Evolutionary conservation across 1,140 invertebrate genomes (phyloP), one percentile per base, ranked within the genome.

Genomic region (Pentalonia nigronervosa): DNA sequence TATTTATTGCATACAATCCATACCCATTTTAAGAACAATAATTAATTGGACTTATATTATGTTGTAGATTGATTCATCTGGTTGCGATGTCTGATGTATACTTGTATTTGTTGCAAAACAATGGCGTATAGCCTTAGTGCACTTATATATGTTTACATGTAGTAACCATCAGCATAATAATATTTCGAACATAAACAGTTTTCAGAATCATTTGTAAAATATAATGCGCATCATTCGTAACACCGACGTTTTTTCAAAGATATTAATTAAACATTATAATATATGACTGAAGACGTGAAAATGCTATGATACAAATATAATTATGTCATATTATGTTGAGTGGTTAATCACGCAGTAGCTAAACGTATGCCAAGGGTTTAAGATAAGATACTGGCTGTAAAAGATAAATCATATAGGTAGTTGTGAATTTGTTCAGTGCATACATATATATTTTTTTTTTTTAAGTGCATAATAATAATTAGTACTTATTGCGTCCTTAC

Each of bases 21-120:
- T 86, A 86, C 84, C 84, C 84, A 86, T 86, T 41, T 86, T 86
- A n/a, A 86, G 25, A 47, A 86, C 25, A 47, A 86, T 30, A 30
- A 7, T 47, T 11, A 45, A 67, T 76, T n/a, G 30, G 60, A 30
- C 14, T n/a, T 17, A 30, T 30, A 20, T 34, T 21, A 50, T 48
- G 86, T 23, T 34, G 87, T 36, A 1, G n/a, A 36, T 36, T n/a
- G 48, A 34, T 53, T 89, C 47, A 53, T 88, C n/a, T 34, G 86
- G 30, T 88, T 34, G 21, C 7, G 30, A 48, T 48, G 14, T 48
- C 23, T n/a, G 20, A 23, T 88, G 23, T 41, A 25, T 45, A 47
- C 30, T 41, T 47, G 23, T 41, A 25, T 45, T 86, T 47, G 41
- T 47, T 86, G 20, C 25, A 11, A 25, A 30, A n/a, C 3, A 34